These are phyloP conservation scores for Sphinx pinastri DNA, from an alignment of 2,888 invertebrate species.

Conservation along the genomic window DNA sequence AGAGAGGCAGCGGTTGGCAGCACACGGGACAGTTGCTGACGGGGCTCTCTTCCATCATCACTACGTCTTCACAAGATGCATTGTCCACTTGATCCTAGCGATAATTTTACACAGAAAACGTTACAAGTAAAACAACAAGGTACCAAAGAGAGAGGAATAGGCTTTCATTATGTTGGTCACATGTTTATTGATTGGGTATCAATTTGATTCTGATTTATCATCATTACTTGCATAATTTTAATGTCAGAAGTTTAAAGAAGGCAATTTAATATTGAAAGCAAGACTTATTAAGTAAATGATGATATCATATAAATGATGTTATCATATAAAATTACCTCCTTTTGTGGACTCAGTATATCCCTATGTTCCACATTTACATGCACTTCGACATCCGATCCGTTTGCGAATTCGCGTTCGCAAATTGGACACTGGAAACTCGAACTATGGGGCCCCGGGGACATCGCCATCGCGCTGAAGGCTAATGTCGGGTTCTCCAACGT, in stretches of 20 bases:
- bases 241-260: too few relatives aligned
- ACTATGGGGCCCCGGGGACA: conserved; percentile 75
- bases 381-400: conserved; percentile 90
- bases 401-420: conserved; percentile 88
- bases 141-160: conserved; percentile 32
- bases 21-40: conserved; percentile 79
- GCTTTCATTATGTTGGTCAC: too few relatives aligned
- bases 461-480: conserved; percentile 68
- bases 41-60: conserved; percentile 80
- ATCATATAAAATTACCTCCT: conserved; percentile 52
- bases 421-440: conserved; percentile 89
- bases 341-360: conserved; percentile 89
- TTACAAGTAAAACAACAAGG: background rate
- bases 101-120: background rate
- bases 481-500: conserved; percentile 63
- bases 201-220: too few relatives aligned
- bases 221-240: too few relatives aligned
- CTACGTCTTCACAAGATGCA: conserved; percentile 78
- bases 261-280: too few relatives aligned
- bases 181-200: too few relatives aligned
- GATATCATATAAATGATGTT: too few relatives aligned
- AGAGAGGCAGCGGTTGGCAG: conserved; percentile 73
- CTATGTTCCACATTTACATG: conserved; percentile 94
- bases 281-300: too few relatives aligned
- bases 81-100: conserved; percentile 77